Conservation (phyloP, 2,113 vertebrate genomes). For the Pleuronectes platessa region DNA sequence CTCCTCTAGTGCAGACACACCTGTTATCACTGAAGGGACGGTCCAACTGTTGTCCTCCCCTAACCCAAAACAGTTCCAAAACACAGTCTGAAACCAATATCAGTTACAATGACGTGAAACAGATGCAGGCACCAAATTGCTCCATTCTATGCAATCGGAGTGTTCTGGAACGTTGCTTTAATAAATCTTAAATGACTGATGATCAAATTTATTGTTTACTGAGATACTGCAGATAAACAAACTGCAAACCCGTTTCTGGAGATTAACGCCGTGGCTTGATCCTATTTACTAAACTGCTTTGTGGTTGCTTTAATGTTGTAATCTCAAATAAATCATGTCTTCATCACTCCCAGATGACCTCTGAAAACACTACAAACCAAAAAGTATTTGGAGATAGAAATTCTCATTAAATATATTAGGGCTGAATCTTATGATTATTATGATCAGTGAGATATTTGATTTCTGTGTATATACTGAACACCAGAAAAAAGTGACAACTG, state of each 20-base stretch:
- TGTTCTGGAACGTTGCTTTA: neutral
- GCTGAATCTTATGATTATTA: neutral
- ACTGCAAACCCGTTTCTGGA: no score
- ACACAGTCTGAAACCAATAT: neutral
- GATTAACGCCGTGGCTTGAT: neutral
- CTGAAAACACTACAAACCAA: neutral
- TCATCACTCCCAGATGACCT: neutral
- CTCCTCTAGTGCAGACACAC: neutral
- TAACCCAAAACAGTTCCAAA: neutral
- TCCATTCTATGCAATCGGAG: neutral
- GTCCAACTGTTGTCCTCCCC: neutral
- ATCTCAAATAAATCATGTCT: neutral
- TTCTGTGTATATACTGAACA: no score
- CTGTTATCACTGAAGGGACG: slow-evolving; percentile 1
- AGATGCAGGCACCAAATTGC: neutral
- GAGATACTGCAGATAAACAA: no score
- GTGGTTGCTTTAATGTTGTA: neutral
- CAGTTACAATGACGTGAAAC: neutral
- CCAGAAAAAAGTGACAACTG: no score
- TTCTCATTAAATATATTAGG: neutral
- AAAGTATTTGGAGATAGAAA: neutral
- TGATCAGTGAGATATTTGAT: neutral
- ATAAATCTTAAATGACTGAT: no score
- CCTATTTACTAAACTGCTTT: neutral
- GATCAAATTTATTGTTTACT: neutral